Evolutionary conservation across 2,113 vertebrate species (phyloP), one percentile per base, ranked within the genome.

Genomic region (Festucalex cinctus): DNA sequence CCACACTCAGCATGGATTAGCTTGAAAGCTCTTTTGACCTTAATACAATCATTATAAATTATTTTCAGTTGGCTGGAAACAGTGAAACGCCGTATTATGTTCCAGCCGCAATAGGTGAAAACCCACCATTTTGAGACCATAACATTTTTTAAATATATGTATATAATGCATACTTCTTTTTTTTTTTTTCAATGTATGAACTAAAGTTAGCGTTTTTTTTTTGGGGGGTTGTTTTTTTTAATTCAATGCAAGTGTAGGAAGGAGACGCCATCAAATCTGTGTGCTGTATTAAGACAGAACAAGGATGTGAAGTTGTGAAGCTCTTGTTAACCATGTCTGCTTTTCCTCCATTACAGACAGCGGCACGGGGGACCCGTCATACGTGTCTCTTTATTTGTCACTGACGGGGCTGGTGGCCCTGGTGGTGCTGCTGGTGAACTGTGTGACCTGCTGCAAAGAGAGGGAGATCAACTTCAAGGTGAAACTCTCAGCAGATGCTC

Each of bases 401-500:
- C 36, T 94, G 58, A 92, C 92, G 65, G 89, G 88, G 58, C 88
- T 98, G 24, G 79, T 94, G 56, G 84, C 92, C 22, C 80, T 97
- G 77, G 86, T 95, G 37, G 84, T 96, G 63, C 64, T 95, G 80
- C 87, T 97, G 37, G 88, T 92, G 58, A 96, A 96, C 87, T 99
- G 97, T 74, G 91, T 94, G 56, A 95, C 93, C 88, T 99, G 97
- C 92, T 99, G 97, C 86, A 99, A 99, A 87, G 93, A 97, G 72
- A 93, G 91, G 0, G 95, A 97, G 86, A 98, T 99, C 86, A 92
- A 97, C 89, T 99, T 99, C 86, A 98, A 99, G 95, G 97, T 98
- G 69, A 88, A 93, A 92, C 20, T 59, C 44, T 35, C 4, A 13
- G 37, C 12, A 57, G 69, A 46, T 63, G 65, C 71, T 5, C 44